Evolutionary conservation across 2,113 vertebrate species (phyloP).

Genomic region (Charina bottae): DNA sequence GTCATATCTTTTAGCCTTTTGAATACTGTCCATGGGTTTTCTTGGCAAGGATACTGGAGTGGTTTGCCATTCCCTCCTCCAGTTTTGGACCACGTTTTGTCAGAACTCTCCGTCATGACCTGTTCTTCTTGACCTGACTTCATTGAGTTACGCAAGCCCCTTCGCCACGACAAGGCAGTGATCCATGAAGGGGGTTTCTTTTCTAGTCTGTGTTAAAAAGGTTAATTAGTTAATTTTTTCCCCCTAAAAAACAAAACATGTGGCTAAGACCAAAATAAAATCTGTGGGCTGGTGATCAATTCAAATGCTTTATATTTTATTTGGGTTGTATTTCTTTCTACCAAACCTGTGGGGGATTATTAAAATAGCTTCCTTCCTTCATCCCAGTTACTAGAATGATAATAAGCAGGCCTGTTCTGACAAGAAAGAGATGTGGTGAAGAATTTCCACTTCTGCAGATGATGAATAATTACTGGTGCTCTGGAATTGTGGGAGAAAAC

Average conservation of each 20-base stretch:
- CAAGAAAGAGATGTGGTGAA: background rate
- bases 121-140: too few species aligned
- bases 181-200: too few species aligned
- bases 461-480: background rate
- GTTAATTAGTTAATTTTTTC: background rate
- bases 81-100: too few species aligned
- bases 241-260: background rate
- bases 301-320: background rate
- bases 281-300: background rate
- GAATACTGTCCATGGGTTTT: too few species aligned
- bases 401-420: background rate
- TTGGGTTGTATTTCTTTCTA: background rate
- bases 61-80: too few species aligned
- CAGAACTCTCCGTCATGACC: too few species aligned
- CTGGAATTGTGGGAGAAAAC: background rate
- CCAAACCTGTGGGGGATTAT: constrained; percentile 26
- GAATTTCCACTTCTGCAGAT: background rate
- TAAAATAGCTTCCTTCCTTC: background rate
- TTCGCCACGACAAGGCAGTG: too few species aligned
- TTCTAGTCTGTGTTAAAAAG: background rate
- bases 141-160: too few species aligned
- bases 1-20: too few species aligned
- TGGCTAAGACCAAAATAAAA: constrained; percentile 10
- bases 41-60: too few species aligned
- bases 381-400: background rate